Conservation (phyloP, 53 echinoderm and acorn worm genomes). For the Crossaster papposus region DNA sequence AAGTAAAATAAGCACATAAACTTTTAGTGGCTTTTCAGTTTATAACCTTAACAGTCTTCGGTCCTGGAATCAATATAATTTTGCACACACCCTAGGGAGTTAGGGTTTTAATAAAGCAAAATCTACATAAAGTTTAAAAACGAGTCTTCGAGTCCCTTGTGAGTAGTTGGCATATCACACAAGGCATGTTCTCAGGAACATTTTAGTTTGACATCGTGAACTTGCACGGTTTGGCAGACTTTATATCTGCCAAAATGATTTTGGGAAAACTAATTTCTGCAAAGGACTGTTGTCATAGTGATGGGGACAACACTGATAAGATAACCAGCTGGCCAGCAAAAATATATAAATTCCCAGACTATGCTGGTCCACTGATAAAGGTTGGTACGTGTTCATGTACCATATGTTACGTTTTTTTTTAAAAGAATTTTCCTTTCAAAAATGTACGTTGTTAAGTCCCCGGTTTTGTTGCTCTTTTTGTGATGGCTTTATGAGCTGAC, state of each 20-base stretch:
- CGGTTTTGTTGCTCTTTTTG: too few relatives aligned
- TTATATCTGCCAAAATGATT: not conserved
- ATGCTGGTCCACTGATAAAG: not conserved
- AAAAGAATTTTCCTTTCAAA: too few relatives aligned
- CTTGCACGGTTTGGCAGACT: not conserved
- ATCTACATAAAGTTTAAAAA: not conserved
- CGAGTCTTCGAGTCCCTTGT: too few relatives aligned
- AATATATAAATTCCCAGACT: conserved; percentile 12
- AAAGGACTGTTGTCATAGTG: conserved; percentile 35
- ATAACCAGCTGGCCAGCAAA: conserved; percentile 49
- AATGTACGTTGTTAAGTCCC: too few relatives aligned
- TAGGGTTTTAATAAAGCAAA: not conserved
- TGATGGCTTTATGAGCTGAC: too few relatives aligned
- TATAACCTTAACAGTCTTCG: too few relatives aligned
- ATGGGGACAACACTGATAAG: conserved; percentile 46
- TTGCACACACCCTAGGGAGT: too few relatives aligned
- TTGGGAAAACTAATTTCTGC: conserved; percentile 34
- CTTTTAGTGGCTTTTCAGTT: too few relatives aligned
- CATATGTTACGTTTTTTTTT: too few relatives aligned
- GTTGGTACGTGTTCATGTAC: not conserved
- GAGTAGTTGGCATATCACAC: too few relatives aligned
- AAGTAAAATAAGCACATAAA: too few relatives aligned
- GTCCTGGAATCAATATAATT: too few relatives aligned
- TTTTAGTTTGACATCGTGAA: conserved; percentile 1
- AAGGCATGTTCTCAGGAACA: not conserved